phyloP scores from a whole-genome alignment of 37 sponge, comb jelly and placozoan genomes.

The Spongilla lacustris region DNA sequence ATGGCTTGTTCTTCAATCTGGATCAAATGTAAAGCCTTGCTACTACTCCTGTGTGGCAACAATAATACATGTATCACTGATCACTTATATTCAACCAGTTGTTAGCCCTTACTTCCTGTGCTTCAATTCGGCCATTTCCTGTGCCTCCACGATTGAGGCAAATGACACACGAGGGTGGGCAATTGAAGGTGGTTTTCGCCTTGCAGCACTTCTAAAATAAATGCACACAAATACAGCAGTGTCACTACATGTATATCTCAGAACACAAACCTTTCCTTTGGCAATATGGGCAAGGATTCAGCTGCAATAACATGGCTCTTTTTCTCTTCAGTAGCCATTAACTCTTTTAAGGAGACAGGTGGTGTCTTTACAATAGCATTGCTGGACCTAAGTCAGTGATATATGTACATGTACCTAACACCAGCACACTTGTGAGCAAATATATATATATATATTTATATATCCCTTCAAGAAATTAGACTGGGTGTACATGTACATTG shows the following conservation, averaged over 20 bases:
- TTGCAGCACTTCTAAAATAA: neutral
- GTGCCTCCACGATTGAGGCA: conserved; percentile 49
- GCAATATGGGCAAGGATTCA: neutral
- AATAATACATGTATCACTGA: too few relatives aligned
- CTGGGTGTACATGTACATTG: too few relatives aligned
- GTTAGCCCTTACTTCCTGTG: neutral
- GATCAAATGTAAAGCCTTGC: neutral
- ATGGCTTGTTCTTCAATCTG: conserved; percentile 76
- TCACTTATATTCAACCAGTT: neutral
- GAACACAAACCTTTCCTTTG: neutral
- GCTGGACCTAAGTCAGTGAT: neutral
- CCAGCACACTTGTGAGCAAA: too few relatives aligned
- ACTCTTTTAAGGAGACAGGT: conserved; percentile 45
- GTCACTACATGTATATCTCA: neutral
- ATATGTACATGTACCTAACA: neutral
- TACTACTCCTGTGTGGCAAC: neutral
- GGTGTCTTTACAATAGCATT: conserved; percentile 6
- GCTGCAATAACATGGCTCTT: neutral
- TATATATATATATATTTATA: too few relatives aligned
- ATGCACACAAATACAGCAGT: neutral
- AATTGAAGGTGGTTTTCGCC: neutral
- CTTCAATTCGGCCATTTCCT: conserved; percentile 9
- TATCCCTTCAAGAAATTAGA: too few relatives aligned
- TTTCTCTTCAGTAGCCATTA: conserved; percentile 57
- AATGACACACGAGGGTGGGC: conserved; percentile 50